Evolutionary conservation across 2,888 invertebrate genomes (phyloP), one percentile per base, ranked within the genome.

Genomic region (Heteropelma amictum): DNA sequence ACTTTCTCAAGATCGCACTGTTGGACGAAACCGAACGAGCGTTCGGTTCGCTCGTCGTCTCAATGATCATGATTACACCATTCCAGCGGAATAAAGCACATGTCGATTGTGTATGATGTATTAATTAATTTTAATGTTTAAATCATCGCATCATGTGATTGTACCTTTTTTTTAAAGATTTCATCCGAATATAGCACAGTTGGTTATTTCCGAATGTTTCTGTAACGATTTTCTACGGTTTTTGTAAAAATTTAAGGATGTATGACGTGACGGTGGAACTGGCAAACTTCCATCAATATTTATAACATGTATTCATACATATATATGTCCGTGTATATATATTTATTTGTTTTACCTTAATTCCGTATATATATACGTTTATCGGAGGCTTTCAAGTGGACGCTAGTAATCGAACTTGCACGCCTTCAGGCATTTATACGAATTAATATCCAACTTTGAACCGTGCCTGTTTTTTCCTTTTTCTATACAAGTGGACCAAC

Each of bases 31-130:
- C 12, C 33, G 17, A 54, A 28, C 6, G 26, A 30, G 10, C 0
- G 47, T 30, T 28, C 12, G 12, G 23, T n/a, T n/a, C 38, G n/a
- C n/a, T 14, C 17, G 26, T 12, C 10, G 23, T 45, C 23, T 10
- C 8, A 28, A 51, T 26, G 38, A 47, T 65, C 51, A 35, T 33
- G 53, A 49, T 72, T 60, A 80, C 81, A 85, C 80, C 78, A 54
- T 84, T 76, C 80, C 81, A 83, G 77, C 82, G 82, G 84, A 81
- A 79, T 82, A 84, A 85, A 83, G 83, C 84, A 83, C 84, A 80
- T 84, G 82, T 68, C 79, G 61, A 77, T 78, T 64, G 76, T 76
- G 53, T 72, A 70, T 74, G 76, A 82, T 79, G 76, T 81, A 76
- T 79, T 80, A 76, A 74, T n/a, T 77, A 65, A 69, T 74, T 76